Conservation (phyloP, 2,797 vertebrate species). For the Luscinia megarhynchos region DNA sequence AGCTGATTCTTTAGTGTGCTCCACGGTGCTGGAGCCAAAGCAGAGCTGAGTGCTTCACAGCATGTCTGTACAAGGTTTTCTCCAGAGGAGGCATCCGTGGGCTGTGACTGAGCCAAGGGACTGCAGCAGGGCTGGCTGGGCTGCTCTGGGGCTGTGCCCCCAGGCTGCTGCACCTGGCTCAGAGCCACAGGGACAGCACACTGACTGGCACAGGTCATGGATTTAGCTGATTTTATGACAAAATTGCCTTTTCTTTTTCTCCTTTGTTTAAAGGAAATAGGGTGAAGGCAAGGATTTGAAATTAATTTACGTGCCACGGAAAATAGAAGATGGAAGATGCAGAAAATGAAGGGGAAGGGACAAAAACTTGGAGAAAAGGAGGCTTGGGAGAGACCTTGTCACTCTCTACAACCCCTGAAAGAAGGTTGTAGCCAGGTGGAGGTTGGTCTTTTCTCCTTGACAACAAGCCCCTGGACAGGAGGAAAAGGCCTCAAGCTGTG, state of each 20-base stretch:
- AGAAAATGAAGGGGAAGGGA: background rate
- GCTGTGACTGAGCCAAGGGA: background rate
- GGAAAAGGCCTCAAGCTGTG: background rate
- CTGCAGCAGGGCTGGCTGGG: background rate
- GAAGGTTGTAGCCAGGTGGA: background rate
- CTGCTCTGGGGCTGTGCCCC: background rate
- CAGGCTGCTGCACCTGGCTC: background rate
- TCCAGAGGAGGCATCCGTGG: background rate
- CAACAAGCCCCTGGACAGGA: background rate
- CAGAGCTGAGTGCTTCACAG: background rate
- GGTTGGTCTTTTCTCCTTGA: background rate
- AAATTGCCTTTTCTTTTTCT: background rate
- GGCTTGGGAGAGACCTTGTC: rapidly evolving
- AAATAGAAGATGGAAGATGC: background rate
- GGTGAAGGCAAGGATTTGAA: background rate
- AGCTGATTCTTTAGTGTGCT: background rate
- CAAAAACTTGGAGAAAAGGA: background rate
- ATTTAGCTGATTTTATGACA: background rate
- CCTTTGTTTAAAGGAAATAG: background rate
- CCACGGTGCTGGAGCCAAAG: background rate
- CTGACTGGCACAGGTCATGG: background rate
- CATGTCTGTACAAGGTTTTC: background rate
- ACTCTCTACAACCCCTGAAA: background rate
- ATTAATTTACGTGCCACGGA: background rate
- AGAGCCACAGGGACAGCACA: background rate